A percentile compares a stretch with the other conserved stretches of the same genome.
phyloP scores from a whole-genome alignment of 2,797 vertebrate genomes.

The Halcyon badia region DNA sequence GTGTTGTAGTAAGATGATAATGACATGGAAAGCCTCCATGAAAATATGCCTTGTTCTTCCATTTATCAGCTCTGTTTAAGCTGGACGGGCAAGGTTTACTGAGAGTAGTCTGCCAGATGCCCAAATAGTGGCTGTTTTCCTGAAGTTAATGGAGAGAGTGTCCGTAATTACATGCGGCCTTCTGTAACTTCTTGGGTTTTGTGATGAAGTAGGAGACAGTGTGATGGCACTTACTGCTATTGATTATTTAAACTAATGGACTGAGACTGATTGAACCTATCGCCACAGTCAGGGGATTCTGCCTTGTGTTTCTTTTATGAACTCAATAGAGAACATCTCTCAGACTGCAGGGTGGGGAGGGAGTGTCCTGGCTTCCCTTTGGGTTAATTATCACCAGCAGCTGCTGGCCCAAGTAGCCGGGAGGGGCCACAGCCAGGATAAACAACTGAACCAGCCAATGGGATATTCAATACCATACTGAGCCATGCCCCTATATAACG shows the following conservation, averaged over 20 bases:
- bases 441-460: too few relatives aligned
- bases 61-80: neutral
- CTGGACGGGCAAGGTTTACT: neutral
- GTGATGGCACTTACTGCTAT: slow-evolving; percentile 57
- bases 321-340: neutral
- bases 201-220: slow-evolving; percentile 44
- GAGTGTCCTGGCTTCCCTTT: too few relatives aligned
- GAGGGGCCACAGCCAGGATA: too few relatives aligned
- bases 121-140: slow-evolving; percentile 8
- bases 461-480: too few relatives aligned
- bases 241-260: slow-evolving; percentile 72
- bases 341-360: neutral
- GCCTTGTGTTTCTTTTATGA: neutral
- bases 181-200: slow-evolving; percentile 12
- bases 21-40: neutral
- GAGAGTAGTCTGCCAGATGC: slow-evolving; percentile 19
- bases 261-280: slow-evolving; percentile 60
- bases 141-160: slow-evolving; percentile 46
- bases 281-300: neutral
- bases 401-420: too few relatives aligned
- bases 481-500: too few relatives aligned
- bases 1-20: neutral
- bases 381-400: too few relatives aligned
- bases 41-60: neutral
- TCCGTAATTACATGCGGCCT: slow-evolving; percentile 1